Percentiles rank a stretch among this genome's conserved stretches.
These are phyloP conservation scores for Dendroctonus ponderosae DNA, from an alignment of 1,140 invertebrate genomes.

Conservation along the genomic window DNA sequence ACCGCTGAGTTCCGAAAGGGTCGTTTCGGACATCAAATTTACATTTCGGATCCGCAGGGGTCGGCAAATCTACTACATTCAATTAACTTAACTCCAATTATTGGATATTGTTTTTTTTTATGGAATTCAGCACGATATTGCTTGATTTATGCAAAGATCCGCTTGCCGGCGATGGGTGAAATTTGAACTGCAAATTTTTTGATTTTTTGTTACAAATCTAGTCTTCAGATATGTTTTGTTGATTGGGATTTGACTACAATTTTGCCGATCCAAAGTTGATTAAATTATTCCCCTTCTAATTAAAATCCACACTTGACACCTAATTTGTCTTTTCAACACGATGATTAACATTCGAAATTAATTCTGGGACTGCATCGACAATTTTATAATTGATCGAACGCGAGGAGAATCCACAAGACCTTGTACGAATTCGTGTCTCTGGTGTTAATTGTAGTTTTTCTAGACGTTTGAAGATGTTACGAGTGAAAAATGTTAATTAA, in stretches of 20 bases:
- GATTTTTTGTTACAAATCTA: too few relatives aligned
- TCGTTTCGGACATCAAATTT: too few relatives aligned
- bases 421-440: constrained; percentile 20
- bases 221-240: too few relatives aligned
- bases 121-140: too few relatives aligned
- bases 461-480: constrained; percentile 14
- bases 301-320: constrained; percentile 26
- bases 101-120: too few relatives aligned
- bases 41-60: too few relatives aligned
- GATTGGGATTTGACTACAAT: neutral
- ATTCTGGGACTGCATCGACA: constrained; percentile 27
- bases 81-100: too few relatives aligned
- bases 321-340: constrained; percentile 24
- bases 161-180: too few relatives aligned
- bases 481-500: constrained; percentile 16
- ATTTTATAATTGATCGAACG: constrained; percentile 29
- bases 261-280: neutral
- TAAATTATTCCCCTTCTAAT: constrained; percentile 11
- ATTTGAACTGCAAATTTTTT: too few relatives aligned
- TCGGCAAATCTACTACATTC: too few relatives aligned
- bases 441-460: constrained; percentile 19
- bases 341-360: constrained; percentile 26
- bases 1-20: too few relatives aligned
- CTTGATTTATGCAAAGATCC: too few relatives aligned
- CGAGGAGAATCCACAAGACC: constrained; percentile 17